These are phyloP conservation scores for Lepidochrysops patricia DNA, from an alignment of 2,888 invertebrate genomes.

Conservation along the genomic window DNA sequence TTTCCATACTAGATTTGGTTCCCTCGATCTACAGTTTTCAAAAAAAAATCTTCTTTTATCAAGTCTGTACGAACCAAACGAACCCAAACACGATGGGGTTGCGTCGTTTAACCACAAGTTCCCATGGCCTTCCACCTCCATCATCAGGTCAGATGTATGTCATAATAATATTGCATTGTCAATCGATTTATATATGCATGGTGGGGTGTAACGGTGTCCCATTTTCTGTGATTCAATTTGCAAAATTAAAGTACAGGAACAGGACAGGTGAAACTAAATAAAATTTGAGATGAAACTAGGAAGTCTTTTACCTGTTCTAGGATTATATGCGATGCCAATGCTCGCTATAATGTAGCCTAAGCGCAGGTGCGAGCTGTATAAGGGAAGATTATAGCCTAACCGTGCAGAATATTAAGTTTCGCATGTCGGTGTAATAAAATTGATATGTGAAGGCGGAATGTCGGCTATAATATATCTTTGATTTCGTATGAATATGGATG, in stretches of 20 bases:
- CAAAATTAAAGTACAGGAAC: too few species aligned
- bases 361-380: neutral
- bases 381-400: neutral
- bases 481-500: slow-evolving; percentile 5
- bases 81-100: too few species aligned
- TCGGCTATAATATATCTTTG: neutral
- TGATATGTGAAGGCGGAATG: slow-evolving; percentile 2
- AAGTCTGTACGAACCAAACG: too few species aligned
- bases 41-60: too few species aligned
- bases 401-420: neutral
- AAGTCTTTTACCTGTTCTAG: neutral
- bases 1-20: neutral
- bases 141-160: too few species aligned
- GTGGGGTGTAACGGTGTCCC: too few species aligned
- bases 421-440: neutral
- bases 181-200: too few species aligned
- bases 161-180: too few species aligned
- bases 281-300: neutral
- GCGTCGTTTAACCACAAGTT: too few species aligned
- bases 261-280: neutral
- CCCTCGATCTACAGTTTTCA: neutral
- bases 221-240: too few species aligned
- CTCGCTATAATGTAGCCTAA: neutral
- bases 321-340: neutral
- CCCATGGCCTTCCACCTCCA: too few species aligned